Base-by-base conservation (phyloP, 2,888 invertebrate species). In the Drosophila yooni region DNA sequence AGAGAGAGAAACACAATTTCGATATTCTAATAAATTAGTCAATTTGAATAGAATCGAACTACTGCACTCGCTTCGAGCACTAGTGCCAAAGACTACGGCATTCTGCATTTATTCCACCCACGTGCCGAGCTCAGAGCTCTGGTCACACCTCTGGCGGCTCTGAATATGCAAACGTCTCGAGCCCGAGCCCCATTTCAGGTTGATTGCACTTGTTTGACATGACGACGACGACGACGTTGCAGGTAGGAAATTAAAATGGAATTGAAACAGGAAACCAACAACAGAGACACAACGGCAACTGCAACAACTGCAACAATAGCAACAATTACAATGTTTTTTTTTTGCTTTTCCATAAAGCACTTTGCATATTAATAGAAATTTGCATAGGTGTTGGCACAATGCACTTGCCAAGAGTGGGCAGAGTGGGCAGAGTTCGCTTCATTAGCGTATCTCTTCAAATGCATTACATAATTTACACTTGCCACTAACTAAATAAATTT, bases 331-430 rank as follows among this genome's bases (percentile, higher is more conserved):
- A 56, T 60, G 88, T 70, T 61, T 80, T 76, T 61, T 40, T 53
- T 63, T 62, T 69, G 7, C 36, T 8, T 34, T 68, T 52, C 79
- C 79, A 70, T 70, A 51, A 51, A 70, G 74, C 89, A 87, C 74
- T 84, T 84, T 87, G 84, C 84, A 84, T 87, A 81, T 84, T 89
- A 84, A 83, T 79, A 79, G 70, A 81, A 82, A 84, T 89, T 83
- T 84, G 76, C 84, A 89, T 89, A 87, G 72, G 88, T 83, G 89
- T 80, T 73, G 67, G 15, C 11, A 43, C 43, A 21, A 43, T 2
- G 43, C 46, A 4, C 15, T 38, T 38, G 27, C 34, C 27, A 1
- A 15, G 59, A 40, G 62, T 77, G 64, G 73, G 79, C 56, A 15
- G 59, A 40, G 62, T 77, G 64, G 73, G 79, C 56, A 46, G 46